Evolutionary conservation across 2,888 invertebrate species (phyloP), one percentile per base, ranked within the genome.

Genomic region (Aplocera efformata): DNA sequence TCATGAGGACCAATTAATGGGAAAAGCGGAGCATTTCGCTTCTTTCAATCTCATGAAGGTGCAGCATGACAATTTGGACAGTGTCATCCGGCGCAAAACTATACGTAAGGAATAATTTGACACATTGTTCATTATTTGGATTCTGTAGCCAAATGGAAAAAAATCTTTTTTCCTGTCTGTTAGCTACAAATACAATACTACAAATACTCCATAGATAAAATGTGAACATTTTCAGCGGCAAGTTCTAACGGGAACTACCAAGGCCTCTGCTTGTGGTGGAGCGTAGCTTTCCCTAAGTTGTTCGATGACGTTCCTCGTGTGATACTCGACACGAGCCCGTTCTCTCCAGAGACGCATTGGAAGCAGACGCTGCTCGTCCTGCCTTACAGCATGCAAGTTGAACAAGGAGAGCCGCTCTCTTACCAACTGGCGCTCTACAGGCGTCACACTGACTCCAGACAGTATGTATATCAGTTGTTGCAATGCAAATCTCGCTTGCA

Each of bases 281-380:
- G 92, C 7, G 94, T 94, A 52, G 81, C 84, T 31, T 96, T 96
- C 72, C 94, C 94, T 2, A 83, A 48, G 53, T 72, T 13, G 63
- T 73, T 26, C 58, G 48, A 65, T 66, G 91, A 92, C 47, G 81
- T 91, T 26, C 77, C 88, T 24, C 80, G 89, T 7, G 88, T 94
- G 6, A 72, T 88, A 20, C 90, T 98, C 47, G 93, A 93, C 40
- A 98, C 98, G 3, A 91, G 94, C 20, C 97, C 98, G 1, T 74
- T 82, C 9, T 84, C 90, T 4, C 80, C 90, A 0, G 82, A 89
- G 10, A 98, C 98, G 0, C 98, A 98, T 81, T 98, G 98, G 98
- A 96, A 97, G 67, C 98, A 98, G 77, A 96, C 97, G 0, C 90
- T 97, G 0, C 92, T 98, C 50, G 90, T 96, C 1, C 76, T 98